Evolutionary conservation across 2,797 vertebrate genomes (phyloP).

Genomic region (Pristis pectinata): DNA sequence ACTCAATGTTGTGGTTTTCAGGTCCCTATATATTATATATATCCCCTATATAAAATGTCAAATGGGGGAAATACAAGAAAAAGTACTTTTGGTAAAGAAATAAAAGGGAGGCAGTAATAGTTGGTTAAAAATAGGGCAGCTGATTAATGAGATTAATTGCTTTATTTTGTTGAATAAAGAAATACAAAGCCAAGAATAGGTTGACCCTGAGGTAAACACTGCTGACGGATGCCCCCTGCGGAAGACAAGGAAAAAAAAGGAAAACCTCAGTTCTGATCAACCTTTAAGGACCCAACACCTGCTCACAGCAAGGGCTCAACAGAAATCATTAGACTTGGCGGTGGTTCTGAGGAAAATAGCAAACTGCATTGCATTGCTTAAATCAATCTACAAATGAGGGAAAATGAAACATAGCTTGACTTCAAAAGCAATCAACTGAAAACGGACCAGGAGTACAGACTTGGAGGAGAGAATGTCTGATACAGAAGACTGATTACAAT

Average conservation of each 20-base stretch:
- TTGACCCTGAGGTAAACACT: not conserved
- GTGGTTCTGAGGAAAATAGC: not conserved
- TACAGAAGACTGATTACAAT: not conserved
- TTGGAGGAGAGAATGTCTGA: not conserved
- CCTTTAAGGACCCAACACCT: not conserved
- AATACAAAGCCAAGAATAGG: not conserved
- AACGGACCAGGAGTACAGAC: not conserved
- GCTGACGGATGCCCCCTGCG: not conserved
- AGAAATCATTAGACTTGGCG: not conserved
- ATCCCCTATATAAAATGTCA: no score
- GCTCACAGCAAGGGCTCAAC: not conserved
- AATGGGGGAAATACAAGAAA: no score
- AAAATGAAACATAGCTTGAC: not conserved
- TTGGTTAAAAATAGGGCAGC: not conserved
- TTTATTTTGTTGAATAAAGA: not conserved
- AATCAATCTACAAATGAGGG: not conserved
- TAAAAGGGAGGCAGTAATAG: not conserved
- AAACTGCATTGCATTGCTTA: not conserved
- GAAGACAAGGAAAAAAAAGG: not conserved
- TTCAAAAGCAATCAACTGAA: slow-evolving; percentile 34
- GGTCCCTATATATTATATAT: no score
- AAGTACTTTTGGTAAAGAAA: not conserved
- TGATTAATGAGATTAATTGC: not conserved
- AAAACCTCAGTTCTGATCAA: not conserved
- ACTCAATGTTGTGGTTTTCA: not conserved